A percentile compares a stretch with the other conserved stretches of the same genome.
phyloP scores from a whole-genome alignment of 1,140 invertebrate genomes.

The Himalopsyche phryganea region DNA sequence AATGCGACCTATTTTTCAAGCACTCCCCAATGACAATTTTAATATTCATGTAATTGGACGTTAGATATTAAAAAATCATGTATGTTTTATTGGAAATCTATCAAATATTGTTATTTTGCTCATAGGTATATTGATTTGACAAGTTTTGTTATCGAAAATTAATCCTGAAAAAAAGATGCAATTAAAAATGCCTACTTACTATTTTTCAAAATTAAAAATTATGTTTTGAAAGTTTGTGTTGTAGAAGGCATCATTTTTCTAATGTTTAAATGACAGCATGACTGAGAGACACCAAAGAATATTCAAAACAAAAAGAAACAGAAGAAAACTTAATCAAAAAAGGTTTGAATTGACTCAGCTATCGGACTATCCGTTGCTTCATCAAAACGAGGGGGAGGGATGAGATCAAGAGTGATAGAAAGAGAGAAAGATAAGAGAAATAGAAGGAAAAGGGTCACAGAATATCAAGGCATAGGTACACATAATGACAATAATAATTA shows the following conservation, averaged over 20 bases:
- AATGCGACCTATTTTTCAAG: conserved; percentile 18
- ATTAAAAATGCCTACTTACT: too few relatives aligned
- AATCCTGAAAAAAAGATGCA: too few relatives aligned
- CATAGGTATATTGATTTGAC: too few relatives aligned
- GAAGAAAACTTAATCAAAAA: neutral
- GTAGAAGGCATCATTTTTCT: neutral
- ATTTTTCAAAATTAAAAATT: too few relatives aligned
- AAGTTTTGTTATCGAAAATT: too few relatives aligned
- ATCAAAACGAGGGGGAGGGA: neutral
- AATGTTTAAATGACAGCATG: neutral
- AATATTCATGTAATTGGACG: neutral
- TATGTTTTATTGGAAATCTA: too few relatives aligned
- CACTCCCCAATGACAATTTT: conserved; percentile 8
- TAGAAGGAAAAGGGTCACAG: conserved; percentile 26
- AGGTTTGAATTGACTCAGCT: neutral
- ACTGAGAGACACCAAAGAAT: neutral
- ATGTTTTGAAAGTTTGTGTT: neutral
- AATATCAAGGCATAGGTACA: conserved; percentile 31
- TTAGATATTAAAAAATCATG: neutral
- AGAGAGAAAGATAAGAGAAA: conserved; percentile 27
- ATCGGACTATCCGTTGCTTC: too few relatives aligned
- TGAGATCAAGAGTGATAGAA: conserved; percentile 8
- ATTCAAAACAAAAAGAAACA: neutral
- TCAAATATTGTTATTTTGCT: too few relatives aligned
- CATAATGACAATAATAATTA: conserved; percentile 29